Base-by-base conservation (phyloP, 2,888 invertebrate genomes). In the Ormyrus nitidulus region DNA sequence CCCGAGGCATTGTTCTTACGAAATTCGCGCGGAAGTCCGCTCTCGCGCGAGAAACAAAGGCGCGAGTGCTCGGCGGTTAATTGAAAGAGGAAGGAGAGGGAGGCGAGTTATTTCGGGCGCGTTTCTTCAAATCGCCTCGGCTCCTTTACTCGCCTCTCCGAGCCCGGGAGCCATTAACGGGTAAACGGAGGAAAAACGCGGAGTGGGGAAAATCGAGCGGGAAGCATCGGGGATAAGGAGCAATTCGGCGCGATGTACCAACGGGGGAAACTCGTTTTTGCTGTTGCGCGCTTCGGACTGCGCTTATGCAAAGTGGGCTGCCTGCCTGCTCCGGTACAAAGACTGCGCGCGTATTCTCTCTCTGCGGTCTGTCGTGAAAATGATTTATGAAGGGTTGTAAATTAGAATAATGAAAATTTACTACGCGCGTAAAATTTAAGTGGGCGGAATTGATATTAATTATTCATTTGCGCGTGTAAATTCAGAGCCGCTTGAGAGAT, bases 61-160 rank as follows among this genome's bases (percentile, higher is more conserved):
- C 51, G 58, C 64, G 65, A 77, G 46, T 77, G 46, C 53, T 54
- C 8, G 19, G 44, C 44, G 10, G 61, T 72, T 72, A 66, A 72
- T 78, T 59, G 46, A 72, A 61, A 78, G 61, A 54, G 5, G 5
- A 62, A 19, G 51, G 13, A 8, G 65, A 51, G 54, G 9, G 53
- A 11, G 19, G 34, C 34, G 13, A 56, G 62, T 56, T 62, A 69
- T 54, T 70, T 62, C n/a, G 19, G 62, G 19, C 13, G 46, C 13
- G 59, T 34, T 72, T 66, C 66, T 66, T 72, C 13, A 48, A 72
- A 78, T 66, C 54, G 34, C 66, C 46, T 53, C 58, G 51, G 9
- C 59, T 51, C 44, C 51, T 69, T 74, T 69, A n/a, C 68, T n/a
- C 11, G 7, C 34, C 34, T 44, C 44, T 68, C 71, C 53, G 6